Conservation (phyloP, 2,113 vertebrate species). For the Neolamprologus kungweensis region DNA sequence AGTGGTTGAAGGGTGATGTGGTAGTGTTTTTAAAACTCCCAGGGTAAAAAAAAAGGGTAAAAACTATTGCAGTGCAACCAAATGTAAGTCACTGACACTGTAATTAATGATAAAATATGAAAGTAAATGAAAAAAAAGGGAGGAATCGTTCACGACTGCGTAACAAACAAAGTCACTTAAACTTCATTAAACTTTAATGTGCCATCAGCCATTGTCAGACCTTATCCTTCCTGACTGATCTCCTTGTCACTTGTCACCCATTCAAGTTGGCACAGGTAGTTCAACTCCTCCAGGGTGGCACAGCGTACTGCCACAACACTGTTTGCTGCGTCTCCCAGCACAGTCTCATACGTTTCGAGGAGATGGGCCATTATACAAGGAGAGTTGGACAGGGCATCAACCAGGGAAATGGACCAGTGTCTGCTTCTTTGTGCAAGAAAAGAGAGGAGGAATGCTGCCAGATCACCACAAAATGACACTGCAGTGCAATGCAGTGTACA, state of each 20-base stretch:
- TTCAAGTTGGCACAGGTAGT: neutral
- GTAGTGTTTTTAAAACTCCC: neutral
- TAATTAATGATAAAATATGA: neutral
- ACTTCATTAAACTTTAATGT: neutral
- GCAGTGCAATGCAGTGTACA: neutral
- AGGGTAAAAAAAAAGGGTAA: neutral
- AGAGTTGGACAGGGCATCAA: neutral
- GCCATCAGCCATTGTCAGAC: neutral
- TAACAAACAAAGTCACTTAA: neutral
- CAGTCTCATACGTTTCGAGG: neutral
- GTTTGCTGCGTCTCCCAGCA: neutral
- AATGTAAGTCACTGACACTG: neutral
- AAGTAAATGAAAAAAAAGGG: neutral
- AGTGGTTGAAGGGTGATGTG: neutral
- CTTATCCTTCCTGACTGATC: neutral
- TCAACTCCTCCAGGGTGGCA: neutral
- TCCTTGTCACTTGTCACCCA: neutral
- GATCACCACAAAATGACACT: neutral
- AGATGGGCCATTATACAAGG: neutral
- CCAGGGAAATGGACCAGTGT: neutral
- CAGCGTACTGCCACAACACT: neutral
- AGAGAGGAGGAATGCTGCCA: neutral
- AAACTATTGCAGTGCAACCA: rapidly evolving
- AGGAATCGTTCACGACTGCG: neutral
- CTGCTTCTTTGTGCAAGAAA: neutral